Evolutionary conservation across 2,113 vertebrate species (phyloP).

Genomic region (Zapus hudsonius): DNA sequence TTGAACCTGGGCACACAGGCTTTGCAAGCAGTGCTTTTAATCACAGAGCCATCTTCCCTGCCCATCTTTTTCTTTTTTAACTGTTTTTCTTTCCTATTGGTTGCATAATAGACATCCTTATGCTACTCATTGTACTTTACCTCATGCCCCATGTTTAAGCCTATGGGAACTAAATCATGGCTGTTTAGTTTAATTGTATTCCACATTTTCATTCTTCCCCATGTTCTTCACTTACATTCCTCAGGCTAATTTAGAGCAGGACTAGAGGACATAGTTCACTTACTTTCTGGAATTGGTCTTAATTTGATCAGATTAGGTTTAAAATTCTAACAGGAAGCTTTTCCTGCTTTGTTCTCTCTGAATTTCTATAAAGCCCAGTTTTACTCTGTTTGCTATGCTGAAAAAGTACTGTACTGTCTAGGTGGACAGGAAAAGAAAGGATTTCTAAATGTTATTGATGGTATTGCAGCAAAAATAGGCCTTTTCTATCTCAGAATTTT

Average conservation of each 20-base stretch:
- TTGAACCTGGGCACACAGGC: too few species aligned
- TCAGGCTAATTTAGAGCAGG: background rate
- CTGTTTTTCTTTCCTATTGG: background rate
- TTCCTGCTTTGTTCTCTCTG: background rate
- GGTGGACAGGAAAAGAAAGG: conserved; percentile 12
- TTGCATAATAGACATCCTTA: background rate
- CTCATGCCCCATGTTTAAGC: background rate
- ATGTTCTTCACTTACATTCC: background rate
- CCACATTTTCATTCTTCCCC: background rate
- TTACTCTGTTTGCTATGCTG: background rate
- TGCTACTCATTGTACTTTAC: background rate
- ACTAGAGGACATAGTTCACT: background rate
- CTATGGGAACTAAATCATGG: background rate
- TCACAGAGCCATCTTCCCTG: too few species aligned
- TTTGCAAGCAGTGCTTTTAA: too few species aligned
- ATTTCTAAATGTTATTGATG: conserved; percentile 18
- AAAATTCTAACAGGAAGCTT: background rate
- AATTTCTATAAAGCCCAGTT: background rate
- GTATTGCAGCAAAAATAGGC: background rate
- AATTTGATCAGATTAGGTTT: conserved; percentile 5
- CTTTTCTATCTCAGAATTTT: background rate
- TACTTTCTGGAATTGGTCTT: background rate
- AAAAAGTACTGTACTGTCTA: background rate
- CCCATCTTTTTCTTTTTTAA: background rate
- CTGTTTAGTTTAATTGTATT: background rate